Evolutionary conservation across 2,888 invertebrate species (phyloP).

Genomic region (Amphimallon solstitiale): DNA sequence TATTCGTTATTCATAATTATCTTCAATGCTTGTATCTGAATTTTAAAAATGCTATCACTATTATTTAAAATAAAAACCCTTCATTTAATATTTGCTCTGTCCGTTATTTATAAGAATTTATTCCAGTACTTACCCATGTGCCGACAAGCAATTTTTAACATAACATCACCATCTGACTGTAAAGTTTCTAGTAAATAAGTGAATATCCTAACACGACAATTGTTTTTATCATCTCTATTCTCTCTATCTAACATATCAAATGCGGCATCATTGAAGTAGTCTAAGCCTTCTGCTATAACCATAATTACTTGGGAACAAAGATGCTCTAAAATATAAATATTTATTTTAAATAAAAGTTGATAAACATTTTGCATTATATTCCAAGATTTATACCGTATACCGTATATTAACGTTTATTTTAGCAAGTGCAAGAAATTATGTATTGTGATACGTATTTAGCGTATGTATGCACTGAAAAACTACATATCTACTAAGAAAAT

Average conservation of each 20-base stretch:
- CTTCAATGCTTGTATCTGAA: too few relatives aligned
- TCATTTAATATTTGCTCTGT: too few relatives aligned
- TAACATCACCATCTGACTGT: slow-evolving; percentile 86
- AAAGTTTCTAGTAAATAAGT: slow-evolving; percentile 90
- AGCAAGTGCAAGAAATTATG: too few relatives aligned
- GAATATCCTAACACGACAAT: slow-evolving; percentile 79
- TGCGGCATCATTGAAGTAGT: slow-evolving; percentile 80
- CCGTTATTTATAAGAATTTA: neutral
- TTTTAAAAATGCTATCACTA: too few relatives aligned
- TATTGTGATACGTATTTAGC: too few relatives aligned
- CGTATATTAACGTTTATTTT: too few relatives aligned
- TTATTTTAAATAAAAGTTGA: neutral
- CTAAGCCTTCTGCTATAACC: slow-evolving; percentile 97
- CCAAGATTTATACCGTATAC: too few relatives aligned
- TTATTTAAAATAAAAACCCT: neutral
- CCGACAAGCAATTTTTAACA: slow-evolving; percentile 97
- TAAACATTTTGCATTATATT: too few relatives aligned
- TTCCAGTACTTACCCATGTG: slow-evolving; percentile 75
- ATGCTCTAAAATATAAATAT: slow-evolving; percentile 45
- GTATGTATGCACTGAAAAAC: too few relatives aligned
- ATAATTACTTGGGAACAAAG: slow-evolving; percentile 94
- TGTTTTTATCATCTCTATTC: slow-evolving; percentile 72
- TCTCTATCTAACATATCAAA: slow-evolving; percentile 59
- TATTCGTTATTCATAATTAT: too few relatives aligned
- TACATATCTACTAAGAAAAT: too few relatives aligned